phyloP scores from a whole-genome alignment of 2,888 invertebrate genomes.

The Scaptomyza cyrtandrae region DNA sequence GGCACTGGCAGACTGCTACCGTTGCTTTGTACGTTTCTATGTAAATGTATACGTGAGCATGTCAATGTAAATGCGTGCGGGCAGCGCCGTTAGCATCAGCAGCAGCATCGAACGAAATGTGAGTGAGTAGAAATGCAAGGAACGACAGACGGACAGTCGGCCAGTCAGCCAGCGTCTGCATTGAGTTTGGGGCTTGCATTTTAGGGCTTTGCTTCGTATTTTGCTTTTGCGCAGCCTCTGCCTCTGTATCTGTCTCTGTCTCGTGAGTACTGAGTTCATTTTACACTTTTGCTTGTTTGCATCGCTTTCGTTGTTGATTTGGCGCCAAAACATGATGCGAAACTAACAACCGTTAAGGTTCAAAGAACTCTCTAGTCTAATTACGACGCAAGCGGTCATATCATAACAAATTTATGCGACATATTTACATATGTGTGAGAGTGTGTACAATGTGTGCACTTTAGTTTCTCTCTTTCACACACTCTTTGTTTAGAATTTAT shows the following conservation, averaged over 20 bases:
- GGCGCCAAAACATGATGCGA: conserved; percentile 68
- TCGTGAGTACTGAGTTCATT: conserved; percentile 36
- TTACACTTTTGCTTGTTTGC: conserved; percentile 57
- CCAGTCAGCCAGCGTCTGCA: conserved; percentile 36
- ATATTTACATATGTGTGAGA: conserved; percentile 5
- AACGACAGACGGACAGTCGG: conserved; percentile 12
- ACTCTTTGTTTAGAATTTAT: conserved; percentile 60
- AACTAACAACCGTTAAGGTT: conserved; percentile 71
- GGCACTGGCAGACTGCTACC: conserved; percentile 50
- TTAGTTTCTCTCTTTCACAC: conserved; percentile 6
- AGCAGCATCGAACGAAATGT: conserved; percentile 37
- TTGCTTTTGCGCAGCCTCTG: conserved; percentile 26
- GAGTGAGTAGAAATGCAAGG: conserved; percentile 46
- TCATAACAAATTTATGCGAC: conserved; percentile 60
- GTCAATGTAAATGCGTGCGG: conserved; percentile 54
- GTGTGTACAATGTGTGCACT: conserved; percentile 2
- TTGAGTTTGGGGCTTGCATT: conserved; percentile 51
- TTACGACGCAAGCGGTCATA: conserved; percentile 58
- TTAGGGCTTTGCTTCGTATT: conserved; percentile 50
- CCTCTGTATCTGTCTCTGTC: conserved; percentile 1
- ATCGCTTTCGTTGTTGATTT: conserved; percentile 59
- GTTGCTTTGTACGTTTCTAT: conserved; percentile 35
- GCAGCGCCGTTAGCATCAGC: conserved; percentile 35
- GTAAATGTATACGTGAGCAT: conserved; percentile 7
- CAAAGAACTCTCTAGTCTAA: conserved; percentile 76